Conservation (phyloP, 2,797 vertebrate species). For the Mergus octosetaceus region DNA sequence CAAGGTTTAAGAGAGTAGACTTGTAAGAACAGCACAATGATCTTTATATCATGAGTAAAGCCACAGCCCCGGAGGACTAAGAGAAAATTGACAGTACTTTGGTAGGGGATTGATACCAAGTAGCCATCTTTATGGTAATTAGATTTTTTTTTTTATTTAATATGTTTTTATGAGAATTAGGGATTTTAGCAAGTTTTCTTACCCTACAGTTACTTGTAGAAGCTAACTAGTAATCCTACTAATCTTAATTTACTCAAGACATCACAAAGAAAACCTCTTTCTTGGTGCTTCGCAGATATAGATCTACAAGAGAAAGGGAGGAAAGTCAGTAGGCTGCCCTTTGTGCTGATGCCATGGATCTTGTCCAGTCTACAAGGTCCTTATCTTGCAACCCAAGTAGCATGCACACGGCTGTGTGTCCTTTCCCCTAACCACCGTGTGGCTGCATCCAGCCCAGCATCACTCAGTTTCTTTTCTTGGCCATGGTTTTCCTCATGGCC, state of each 20-base stretch:
- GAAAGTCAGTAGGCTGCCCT: background rate
- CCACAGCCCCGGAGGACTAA: background rate
- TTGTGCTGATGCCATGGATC: background rate
- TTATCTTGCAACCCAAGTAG: background rate
- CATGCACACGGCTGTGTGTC: fast-evolving
- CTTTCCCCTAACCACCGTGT: too few species aligned
- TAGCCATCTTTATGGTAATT: background rate
- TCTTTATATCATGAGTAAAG: background rate
- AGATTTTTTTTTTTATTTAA: too few species aligned
- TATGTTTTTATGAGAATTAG: background rate
- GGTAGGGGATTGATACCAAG: background rate
- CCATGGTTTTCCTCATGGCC: background rate
- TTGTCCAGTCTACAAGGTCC: background rate
- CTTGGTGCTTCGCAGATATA: background rate
- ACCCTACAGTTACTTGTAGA: background rate
- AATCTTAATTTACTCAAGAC: background rate
- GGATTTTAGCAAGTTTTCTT: background rate
- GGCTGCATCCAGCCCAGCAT: background rate
- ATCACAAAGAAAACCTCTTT: background rate
- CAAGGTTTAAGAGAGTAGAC: background rate
- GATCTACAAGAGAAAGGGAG: background rate
- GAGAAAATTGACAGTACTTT: background rate
- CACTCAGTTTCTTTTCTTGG: background rate
- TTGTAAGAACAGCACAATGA: background rate
- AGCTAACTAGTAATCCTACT: background rate